Conservation (phyloP, 2,797 vertebrate species). For the Mus spretus region DNA sequence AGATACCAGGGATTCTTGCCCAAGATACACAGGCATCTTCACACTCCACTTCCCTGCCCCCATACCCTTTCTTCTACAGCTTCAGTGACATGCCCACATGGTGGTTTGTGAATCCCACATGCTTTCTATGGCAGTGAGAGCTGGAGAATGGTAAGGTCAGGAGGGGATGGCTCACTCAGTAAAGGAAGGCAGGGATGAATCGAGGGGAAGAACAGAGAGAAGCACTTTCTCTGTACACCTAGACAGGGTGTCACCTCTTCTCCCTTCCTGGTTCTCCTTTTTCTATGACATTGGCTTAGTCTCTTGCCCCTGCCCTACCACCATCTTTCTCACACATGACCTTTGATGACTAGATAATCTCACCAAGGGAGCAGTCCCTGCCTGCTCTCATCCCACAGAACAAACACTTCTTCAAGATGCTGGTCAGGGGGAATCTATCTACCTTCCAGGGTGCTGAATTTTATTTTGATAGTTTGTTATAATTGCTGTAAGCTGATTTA, state of each 20-base stretch:
- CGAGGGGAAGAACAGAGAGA: background rate
- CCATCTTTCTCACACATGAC: fast-evolving
- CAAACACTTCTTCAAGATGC: too few species aligned
- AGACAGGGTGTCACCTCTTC: background rate
- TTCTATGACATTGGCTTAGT: background rate
- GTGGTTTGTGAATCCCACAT: background rate
- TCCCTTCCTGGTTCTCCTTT: background rate
- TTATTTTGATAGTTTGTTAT: conserved; percentile 70
- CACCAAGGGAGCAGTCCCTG: background rate
- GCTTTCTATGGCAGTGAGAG: conserved; percentile 17
- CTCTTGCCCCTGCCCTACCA: background rate
- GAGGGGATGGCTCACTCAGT: background rate
- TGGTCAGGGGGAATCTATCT: background rate
- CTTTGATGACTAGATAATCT: background rate
- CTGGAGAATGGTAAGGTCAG: background rate
- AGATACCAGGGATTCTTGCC: background rate
- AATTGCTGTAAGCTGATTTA: conserved; percentile 72
- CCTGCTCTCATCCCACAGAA: background rate
- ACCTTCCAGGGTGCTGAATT: conserved; percentile 47
- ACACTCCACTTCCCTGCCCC: background rate
- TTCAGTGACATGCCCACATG: background rate
- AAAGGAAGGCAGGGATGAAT: background rate
- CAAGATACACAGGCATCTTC: background rate
- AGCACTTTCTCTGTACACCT: background rate
- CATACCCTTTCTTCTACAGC: background rate